Base-by-base conservation (phyloP, 2,113 vertebrate genomes). In the Gracilinanus agilis region DNA sequence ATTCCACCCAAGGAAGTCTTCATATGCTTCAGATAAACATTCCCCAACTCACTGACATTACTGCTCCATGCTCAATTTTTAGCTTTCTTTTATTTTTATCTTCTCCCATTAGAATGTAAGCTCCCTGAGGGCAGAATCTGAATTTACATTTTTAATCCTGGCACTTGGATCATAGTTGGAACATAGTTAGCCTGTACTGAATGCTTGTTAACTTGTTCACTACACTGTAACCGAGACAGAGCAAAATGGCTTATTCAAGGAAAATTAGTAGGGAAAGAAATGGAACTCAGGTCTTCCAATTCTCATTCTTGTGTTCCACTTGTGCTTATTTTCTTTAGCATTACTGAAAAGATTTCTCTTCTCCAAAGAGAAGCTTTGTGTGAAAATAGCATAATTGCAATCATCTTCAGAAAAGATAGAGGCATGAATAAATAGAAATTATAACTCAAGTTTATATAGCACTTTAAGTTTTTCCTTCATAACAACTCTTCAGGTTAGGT, bases 271-370 rank as follows among this genome's bases (percentile, higher is more conserved):
- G 27, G 10, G 9, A 44, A 29, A 67, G 24, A 53, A 54, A 56
- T 25, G 92, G 16, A 90, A 16, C 25, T 54, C 7, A 90, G 0
- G 24, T 93, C 44, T 91, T 90, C 19, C 90, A 90, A 54, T 92
- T 55, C 19, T 12, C 27, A 34, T 40, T 5, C 3, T 12, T 91
- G 44, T 2, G 24, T 92, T 95, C 89, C 49, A 54, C 24, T 83
- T 93, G 2, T 88, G 12, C 40, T 54, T 88, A 90, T 55, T 89
- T 90, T 93, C 24, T 91, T 97, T 12, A 75, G 5, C 92, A 91
- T 25, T 92, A 56, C 44, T 25, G 10, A 93, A 95, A 53, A 29
- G 24, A 21, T 10, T 75, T 90, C 94, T 24, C 53, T 92, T 40
- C 23, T 44, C 53, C 83, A 88, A 89, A 34, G 53, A 83, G 4